These are phyloP conservation scores for Boleophthalmus pectinirostris DNA, from an alignment of 2,113 vertebrate species.

Conservation along the genomic window DNA sequence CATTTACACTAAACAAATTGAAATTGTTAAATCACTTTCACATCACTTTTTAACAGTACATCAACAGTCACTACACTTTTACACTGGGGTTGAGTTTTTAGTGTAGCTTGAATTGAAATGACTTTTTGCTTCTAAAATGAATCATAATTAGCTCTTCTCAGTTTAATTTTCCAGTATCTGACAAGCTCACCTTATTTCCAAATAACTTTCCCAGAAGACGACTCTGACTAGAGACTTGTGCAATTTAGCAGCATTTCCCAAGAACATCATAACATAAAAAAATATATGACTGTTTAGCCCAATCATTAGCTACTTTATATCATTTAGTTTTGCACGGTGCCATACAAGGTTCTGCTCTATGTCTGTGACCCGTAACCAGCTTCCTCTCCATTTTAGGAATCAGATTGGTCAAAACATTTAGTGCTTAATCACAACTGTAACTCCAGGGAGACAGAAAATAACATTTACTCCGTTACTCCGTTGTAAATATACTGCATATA, in stretches of 20 bases:
- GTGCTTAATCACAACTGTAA: no score
- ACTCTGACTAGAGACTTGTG: neutral
- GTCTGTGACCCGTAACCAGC: constrained; percentile 10
- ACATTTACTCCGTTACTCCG: neutral
- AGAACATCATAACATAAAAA: constrained; percentile 3
- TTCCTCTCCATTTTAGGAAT: neutral
- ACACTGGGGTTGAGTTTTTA: no score
- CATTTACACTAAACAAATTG: no score
- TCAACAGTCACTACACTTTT: no score
- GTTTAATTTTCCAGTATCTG: no score
- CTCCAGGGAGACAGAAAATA: neutral
- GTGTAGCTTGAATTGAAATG: no score
- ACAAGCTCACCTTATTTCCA: neutral
- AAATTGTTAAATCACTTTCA: no score
- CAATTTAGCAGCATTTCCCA: neutral
- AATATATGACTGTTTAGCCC: constrained; percentile 7
- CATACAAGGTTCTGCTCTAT: constrained; percentile 21
- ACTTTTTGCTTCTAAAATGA: no score
- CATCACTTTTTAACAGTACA: no score
- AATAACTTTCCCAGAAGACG: neutral
- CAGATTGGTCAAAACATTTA: neutral
- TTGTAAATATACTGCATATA: neutral
- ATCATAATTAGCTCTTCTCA: no score
- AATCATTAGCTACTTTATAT: neutral
- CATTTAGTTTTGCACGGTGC: neutral